Conservation (phyloP, 1,140 invertebrate genomes). For the Epicauta chinensis region DNA sequence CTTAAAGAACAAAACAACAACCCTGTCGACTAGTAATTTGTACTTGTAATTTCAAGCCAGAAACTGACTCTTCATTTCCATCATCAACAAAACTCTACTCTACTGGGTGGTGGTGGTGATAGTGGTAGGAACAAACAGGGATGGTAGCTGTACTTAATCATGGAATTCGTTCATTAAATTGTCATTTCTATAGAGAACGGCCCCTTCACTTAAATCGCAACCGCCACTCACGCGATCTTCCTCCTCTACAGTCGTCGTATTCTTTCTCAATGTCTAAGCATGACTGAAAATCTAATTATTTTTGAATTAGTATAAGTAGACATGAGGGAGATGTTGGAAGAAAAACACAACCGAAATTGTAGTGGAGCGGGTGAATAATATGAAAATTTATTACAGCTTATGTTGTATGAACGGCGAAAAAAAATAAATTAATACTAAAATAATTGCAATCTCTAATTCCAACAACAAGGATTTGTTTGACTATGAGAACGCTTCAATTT, state of each 20-base stretch:
- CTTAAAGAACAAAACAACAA: not conserved
- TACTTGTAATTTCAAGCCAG: conserved; percentile 9
- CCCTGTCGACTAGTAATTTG: conserved; percentile 5
- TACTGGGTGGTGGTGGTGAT: too few species aligned
- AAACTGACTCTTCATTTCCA: conserved; percentile 15
- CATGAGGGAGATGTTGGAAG: conserved; percentile 6
- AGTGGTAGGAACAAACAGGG: too few species aligned
- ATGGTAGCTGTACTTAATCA: too few species aligned
- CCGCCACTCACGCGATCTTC: not conserved
- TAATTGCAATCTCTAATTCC: too few species aligned
- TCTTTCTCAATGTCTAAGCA: too few species aligned
- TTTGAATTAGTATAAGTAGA: conserved; percentile 14
- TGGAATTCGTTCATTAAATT: conserved; percentile 12
- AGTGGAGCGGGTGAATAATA: not conserved
- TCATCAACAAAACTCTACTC: not conserved
- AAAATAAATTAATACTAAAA: too few species aligned
- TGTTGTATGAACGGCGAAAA: too few species aligned
- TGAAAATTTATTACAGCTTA: too few species aligned
- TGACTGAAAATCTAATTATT: conserved; percentile 11
- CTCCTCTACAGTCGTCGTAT: too few species aligned
- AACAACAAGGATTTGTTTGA: too few species aligned
- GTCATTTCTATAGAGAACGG: conserved; percentile 9
- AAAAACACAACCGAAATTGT: conserved; percentile 6
- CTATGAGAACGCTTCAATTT: too few species aligned
- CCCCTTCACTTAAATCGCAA: conserved; percentile 1